These are phyloP conservation scores for Slavum lentiscoides DNA, from an alignment of 2,888 invertebrate species.

Conservation along the genomic window DNA sequence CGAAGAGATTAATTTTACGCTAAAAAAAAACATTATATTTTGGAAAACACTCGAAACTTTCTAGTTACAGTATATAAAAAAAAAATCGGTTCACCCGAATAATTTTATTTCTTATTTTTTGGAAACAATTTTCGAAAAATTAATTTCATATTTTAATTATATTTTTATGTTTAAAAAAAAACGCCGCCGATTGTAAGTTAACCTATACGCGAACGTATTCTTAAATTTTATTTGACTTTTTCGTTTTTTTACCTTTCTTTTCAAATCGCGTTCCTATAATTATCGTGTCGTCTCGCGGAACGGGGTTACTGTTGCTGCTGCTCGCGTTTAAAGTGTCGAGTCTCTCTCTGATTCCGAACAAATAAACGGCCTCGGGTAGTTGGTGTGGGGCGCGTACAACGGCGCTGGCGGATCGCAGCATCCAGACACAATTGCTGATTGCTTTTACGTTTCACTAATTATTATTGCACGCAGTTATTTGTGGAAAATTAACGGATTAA, in stretches of 20 bases:
- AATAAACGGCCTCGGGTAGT: constrained; percentile 24
- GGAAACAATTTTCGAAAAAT: too few species aligned
- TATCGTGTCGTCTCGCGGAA: constrained; percentile 18
- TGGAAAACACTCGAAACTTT: too few species aligned
- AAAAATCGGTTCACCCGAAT: too few species aligned
- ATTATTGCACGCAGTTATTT: constrained; percentile 34
- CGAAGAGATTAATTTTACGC: too few species aligned
- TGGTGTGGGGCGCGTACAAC: not conserved
- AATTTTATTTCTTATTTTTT: too few species aligned
- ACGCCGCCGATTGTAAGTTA: too few species aligned
- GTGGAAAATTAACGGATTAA: constrained; percentile 14
- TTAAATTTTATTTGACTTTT: not conserved
- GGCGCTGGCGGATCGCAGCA: constrained; percentile 10
- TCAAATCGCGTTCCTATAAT: not conserved
- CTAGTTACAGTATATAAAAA: too few species aligned
- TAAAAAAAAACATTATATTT: too few species aligned
- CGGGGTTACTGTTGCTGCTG: too few species aligned
- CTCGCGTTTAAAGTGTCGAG: constrained; percentile 22
- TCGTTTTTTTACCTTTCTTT: not conserved
- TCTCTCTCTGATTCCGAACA: constrained; percentile 35
- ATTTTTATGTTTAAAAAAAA: too few species aligned
- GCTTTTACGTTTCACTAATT: constrained; percentile 46
- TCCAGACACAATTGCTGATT: constrained; percentile 41
- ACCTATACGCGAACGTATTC: not conserved
- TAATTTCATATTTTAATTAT: too few species aligned